Percentiles rank a stretch among this genome's conserved stretches.
Conservation (phyloP, 2,888 invertebrate species). For the Dexiosoma caninum region DNA sequence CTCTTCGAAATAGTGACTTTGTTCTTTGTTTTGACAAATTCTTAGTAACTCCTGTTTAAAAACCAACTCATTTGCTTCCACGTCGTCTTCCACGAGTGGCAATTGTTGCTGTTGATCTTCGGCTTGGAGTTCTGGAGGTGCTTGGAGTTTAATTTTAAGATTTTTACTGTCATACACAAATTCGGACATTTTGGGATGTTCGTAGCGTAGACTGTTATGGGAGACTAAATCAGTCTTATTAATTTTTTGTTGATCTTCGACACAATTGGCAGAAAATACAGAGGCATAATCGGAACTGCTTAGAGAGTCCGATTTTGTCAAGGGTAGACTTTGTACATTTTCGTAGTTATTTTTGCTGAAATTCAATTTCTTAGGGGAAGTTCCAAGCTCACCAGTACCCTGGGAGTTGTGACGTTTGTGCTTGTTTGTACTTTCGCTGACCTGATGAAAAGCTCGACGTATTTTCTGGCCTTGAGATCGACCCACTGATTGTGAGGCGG, state of each 20-base stretch:
- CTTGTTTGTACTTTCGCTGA: constrained; percentile 29
- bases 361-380: constrained; percentile 43
- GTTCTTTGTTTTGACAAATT: constrained; percentile 59
- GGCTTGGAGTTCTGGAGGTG: background rate
- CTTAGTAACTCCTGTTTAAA: constrained; percentile 58
- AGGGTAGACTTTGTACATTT: constrained; percentile 63
- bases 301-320: constrained; percentile 72
- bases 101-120: background rate
- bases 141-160: background rate
- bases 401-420: constrained; percentile 74
- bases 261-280: constrained; percentile 72
- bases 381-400: background rate
- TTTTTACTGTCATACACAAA: constrained; percentile 73
- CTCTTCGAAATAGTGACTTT: constrained; percentile 18
- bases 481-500: constrained; percentile 74
- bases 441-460: constrained; percentile 53
- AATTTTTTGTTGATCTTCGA: background rate
- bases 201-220: constrained; percentile 68
- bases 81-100: constrained; percentile 28
- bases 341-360: constrained; percentile 67
- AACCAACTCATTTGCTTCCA: constrained; percentile 50
- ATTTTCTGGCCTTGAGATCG: constrained; percentile 69
- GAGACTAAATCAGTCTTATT: constrained; percentile 53
- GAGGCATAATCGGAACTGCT: constrained; percentile 78
- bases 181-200: constrained; percentile 75